These are phyloP conservation scores for Ifrita kowaldi DNA, from an alignment of 2,113 vertebrate genomes.

Conservation along the genomic window DNA sequence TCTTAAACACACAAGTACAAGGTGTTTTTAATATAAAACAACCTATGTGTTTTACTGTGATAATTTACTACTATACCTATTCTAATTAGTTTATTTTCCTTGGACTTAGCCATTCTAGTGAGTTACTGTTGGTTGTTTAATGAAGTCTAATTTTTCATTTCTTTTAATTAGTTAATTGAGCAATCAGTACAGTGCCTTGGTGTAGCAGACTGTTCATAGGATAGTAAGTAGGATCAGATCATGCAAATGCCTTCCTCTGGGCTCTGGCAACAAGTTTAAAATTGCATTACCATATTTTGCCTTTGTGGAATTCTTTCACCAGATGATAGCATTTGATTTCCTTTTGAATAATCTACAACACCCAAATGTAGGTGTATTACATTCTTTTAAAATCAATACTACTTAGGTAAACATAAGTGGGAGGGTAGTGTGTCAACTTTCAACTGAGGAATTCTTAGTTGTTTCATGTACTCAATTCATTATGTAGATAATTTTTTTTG, in stretches of 20 bases:
- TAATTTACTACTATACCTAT: background rate
- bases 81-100: background rate
- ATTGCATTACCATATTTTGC: background rate
- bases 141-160: background rate
- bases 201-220: background rate
- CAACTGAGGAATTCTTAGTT: background rate
- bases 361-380: background rate
- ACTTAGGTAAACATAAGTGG: background rate
- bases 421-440: background rate
- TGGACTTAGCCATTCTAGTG: background rate
- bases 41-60: background rate
- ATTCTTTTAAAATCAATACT: background rate
- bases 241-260: background rate
- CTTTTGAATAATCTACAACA: background rate
- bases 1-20: background rate
- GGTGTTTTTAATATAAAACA: background rate
- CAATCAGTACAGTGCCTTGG: background rate
- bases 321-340: background rate
- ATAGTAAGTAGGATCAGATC: background rate
- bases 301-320: background rate
- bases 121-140: background rate
- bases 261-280: background rate
- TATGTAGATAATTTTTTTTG: background rate
- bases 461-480: background rate
- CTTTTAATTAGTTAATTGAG: slow-evolving; percentile 9